phyloP scores from a whole-genome alignment of 2,797 vertebrate genomes.

The Clamator glandarius region DNA sequence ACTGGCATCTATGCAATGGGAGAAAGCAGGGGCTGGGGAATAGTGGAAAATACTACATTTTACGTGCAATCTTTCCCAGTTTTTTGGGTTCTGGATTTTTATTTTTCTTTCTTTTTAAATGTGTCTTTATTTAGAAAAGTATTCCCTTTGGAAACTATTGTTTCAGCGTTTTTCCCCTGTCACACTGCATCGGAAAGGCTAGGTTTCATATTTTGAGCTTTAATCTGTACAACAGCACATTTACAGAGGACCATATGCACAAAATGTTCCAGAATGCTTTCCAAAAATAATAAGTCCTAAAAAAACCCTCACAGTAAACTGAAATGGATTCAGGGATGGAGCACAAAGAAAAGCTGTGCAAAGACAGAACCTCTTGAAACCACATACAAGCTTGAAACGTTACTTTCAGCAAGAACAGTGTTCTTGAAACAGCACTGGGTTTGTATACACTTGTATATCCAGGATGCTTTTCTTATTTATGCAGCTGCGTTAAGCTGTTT shows the following conservation, averaged over 20 bases:
- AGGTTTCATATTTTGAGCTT: constrained; percentile 63
- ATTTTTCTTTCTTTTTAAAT: not conserved
- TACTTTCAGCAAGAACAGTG: not conserved
- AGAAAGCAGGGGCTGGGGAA: not conserved
- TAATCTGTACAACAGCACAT: constrained; percentile 72
- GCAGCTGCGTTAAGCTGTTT: not conserved
- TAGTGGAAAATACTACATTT: not conserved
- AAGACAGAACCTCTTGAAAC: constrained; percentile 29
- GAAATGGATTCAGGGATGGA: constrained; percentile 18
- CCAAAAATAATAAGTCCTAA: constrained; percentile 75
- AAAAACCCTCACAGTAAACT: constrained; percentile 60
- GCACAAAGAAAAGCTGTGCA: not conserved
- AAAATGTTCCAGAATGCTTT: constrained; percentile 74
- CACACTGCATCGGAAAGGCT: constrained; percentile 3
- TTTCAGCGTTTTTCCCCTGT: constrained; percentile 27
- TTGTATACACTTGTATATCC: not conserved
- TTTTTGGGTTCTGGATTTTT: not conserved
- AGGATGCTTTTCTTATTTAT: not conserved
- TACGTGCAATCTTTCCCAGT: not conserved
- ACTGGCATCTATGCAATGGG: not conserved
- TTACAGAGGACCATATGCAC: constrained; percentile 58
- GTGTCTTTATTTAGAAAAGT: not conserved
- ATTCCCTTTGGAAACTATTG: constrained; percentile 36
- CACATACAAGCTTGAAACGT: not conserved
- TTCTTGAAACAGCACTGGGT: not conserved